These are phyloP conservation scores for Chlamydotis undulata DNA, from an alignment of 2,113 vertebrate genomes.

Conservation along the genomic window DNA sequence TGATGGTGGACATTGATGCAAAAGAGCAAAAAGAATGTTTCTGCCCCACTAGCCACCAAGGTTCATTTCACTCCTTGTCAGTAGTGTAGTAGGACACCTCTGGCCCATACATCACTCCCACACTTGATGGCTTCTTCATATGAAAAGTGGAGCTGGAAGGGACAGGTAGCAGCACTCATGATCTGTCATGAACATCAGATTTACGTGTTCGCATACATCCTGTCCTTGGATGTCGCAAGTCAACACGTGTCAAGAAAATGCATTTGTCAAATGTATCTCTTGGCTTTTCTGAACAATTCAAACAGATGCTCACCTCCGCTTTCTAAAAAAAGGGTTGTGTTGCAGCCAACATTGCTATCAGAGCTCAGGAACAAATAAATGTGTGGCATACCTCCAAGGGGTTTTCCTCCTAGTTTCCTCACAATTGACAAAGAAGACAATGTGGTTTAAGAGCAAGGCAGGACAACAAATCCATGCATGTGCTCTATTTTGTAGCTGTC, in stretches of 20 bases:
- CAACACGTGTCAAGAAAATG: background rate
- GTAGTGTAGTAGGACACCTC: background rate
- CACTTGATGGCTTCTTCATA: background rate
- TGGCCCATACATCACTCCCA: background rate
- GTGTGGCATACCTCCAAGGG: slow-evolving; percentile 65
- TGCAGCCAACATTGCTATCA: slow-evolving; percentile 29
- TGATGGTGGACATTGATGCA: background rate
- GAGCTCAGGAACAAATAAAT: slow-evolving; percentile 61
- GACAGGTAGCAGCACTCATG: background rate
- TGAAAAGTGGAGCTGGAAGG: background rate
- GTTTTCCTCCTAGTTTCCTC: slow-evolving; percentile 40
- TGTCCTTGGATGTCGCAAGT: background rate
- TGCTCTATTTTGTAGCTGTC: slow-evolving; percentile 48
- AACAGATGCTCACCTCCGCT: slow-evolving; percentile 41
- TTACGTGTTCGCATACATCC: background rate
- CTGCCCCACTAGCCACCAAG: background rate
- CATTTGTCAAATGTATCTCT: background rate
- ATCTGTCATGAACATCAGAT: background rate
- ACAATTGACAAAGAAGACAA: slow-evolving; percentile 61
- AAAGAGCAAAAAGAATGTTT: background rate
- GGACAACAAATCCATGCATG: slow-evolving; percentile 61
- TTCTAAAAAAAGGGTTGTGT: slow-evolving; percentile 40
- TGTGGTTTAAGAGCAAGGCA: slow-evolving; percentile 45
- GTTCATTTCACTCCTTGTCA: background rate
- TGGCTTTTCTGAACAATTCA: slow-evolving; percentile 4